phyloP scores from a whole-genome alignment of 2,113 vertebrate genomes.

The Callospermophilus lateralis region DNA sequence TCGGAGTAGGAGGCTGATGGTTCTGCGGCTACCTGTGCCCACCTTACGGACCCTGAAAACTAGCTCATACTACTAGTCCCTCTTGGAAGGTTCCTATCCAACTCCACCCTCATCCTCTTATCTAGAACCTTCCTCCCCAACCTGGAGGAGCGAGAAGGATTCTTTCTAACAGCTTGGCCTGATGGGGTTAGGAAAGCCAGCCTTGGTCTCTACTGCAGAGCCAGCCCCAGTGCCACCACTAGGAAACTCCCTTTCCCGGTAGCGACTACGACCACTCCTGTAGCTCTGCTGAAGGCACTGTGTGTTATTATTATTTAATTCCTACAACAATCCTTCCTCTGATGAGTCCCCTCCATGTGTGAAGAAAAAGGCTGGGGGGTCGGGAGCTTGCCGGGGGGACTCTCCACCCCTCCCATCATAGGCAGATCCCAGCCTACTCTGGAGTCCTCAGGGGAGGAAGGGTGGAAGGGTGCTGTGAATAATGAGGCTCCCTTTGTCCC shows the following conservation, averaged over 20 bases:
- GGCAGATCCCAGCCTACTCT: not conserved
- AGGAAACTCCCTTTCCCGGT: not conserved
- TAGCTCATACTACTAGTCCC: not conserved
- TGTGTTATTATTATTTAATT: not conserved
- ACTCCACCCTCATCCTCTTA: not conserved
- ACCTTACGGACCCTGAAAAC: not conserved
- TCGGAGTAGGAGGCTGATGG: not conserved
- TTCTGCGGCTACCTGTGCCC: not conserved
- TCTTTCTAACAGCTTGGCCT: not conserved
- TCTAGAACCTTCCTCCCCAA: not conserved
- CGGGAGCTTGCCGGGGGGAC: not conserved
- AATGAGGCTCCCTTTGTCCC: not conserved
- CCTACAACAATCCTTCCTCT: not conserved
- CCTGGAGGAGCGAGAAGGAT: not conserved
- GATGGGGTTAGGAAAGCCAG: not conserved
- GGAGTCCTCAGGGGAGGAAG: not conserved
- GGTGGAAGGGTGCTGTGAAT: not conserved
- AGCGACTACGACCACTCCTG: not conserved
- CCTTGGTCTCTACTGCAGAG: not conserved
- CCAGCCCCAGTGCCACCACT: not conserved
- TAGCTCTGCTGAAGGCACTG: not conserved
- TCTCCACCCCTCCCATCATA: not conserved
- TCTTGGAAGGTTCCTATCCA: not conserved
- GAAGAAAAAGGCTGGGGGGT: not conserved
- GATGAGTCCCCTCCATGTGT: not conserved